These are phyloP conservation scores for Cinclus cinclus DNA, from an alignment of 2,113 vertebrate genomes.

Conservation along the genomic window DNA sequence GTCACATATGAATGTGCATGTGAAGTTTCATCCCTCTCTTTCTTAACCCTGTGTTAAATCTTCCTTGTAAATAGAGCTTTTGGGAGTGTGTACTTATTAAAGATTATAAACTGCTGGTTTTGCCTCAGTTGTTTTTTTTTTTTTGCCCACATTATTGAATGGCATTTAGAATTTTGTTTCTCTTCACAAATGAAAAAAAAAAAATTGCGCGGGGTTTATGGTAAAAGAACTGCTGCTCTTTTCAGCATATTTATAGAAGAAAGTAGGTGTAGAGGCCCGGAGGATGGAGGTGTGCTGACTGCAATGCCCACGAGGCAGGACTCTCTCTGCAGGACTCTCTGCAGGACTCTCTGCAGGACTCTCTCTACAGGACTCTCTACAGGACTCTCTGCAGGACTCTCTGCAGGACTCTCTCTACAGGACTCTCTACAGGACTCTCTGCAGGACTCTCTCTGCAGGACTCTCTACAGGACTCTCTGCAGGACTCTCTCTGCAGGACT, in stretches of 20 bases:
- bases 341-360: too few relatives aligned
- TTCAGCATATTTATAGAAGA: neutral
- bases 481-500: too few relatives aligned
- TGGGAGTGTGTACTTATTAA: neutral
- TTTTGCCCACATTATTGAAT: neutral
- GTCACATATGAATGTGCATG: accelerated
- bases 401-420: too few relatives aligned
- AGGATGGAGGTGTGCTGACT: conserved; percentile 1
- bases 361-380: too few relatives aligned
- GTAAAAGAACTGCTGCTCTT: neutral
- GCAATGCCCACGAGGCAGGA: neutral
- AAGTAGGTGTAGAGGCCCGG: neutral
- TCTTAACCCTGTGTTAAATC: neutral
- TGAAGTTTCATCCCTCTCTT: neutral
- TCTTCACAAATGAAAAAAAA: neutral
- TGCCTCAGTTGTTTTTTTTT: neutral
- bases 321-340: neutral
- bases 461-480: too few relatives aligned
- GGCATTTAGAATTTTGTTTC: neutral
- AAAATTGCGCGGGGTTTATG: neutral
- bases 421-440: too few relatives aligned
- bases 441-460: too few relatives aligned
- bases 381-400: too few relatives aligned
- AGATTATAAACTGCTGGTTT: neutral
- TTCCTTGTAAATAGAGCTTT: neutral